Percentiles rank a stretch among this genome's conserved stretches.
Conservation (phyloP, 2,888 invertebrate genomes). For the Pseudolycoriella hygida region DNA sequence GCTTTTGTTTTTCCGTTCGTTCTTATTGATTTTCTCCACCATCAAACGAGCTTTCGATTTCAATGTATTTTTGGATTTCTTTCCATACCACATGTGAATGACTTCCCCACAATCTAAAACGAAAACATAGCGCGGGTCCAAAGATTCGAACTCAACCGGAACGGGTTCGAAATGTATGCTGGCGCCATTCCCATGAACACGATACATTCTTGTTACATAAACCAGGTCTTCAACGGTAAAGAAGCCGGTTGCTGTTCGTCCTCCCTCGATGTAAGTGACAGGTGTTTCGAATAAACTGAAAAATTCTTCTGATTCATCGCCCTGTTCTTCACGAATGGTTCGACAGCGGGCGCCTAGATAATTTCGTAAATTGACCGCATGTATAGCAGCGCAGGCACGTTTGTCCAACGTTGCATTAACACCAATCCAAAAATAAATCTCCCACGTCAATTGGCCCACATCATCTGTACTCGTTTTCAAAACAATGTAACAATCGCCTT, state of each 20-base stretch:
- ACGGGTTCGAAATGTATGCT: conserved; percentile 84
- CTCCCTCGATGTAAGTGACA: conserved; percentile 91
- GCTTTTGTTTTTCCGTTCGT: conserved; percentile 88
- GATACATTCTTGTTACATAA: conserved; percentile 67
- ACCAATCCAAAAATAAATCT: conserved; percentile 99
- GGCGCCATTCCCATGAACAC: conserved; percentile 75
- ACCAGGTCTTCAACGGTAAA: conserved; percentile 88
- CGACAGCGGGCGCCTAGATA: conserved; percentile 84
- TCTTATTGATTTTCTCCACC: conserved; percentile 97
- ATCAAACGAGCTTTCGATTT: conserved; percentile 62
- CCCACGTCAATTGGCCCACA: conserved; percentile 72
- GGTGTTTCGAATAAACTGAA: conserved; percentile 76
- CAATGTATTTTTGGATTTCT: conserved; percentile 69
- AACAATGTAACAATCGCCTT: conserved; percentile 97
- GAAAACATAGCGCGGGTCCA: conserved; percentile 87
- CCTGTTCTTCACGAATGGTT: conserved; percentile 92
- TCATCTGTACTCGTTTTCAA: conserved; percentile 76
- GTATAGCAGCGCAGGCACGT: conserved; percentile 50
- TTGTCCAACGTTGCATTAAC: conserved; percentile 69
- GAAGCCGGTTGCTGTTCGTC: conserved; percentile 93
- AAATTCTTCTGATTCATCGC: conserved; percentile 94
- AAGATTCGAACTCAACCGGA: conserved; percentile 42
- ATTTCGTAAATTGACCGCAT: conserved; percentile 95
- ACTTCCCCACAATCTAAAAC: conserved; percentile 71
- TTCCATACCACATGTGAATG: conserved; percentile 73